Conservation (phyloP, 2,888 invertebrate species). For the Stenolophus ochropezus region DNA sequence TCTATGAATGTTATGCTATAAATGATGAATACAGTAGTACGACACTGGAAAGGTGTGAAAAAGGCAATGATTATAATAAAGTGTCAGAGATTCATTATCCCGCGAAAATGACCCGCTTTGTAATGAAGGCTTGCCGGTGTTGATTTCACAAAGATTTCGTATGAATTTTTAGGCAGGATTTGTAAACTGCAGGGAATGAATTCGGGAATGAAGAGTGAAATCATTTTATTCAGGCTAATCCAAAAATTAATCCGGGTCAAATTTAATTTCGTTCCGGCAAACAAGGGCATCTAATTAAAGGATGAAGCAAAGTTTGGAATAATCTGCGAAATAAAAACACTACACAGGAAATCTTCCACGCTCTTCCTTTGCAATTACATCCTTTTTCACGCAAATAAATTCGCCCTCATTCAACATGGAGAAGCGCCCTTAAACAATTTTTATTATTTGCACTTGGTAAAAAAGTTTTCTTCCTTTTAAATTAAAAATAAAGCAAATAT, state of each 20-base stretch:
- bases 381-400: no score
- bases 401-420: no score
- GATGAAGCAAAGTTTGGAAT: neutral
- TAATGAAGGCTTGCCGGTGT: neutral
- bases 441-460: no score
- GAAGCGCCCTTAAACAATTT: no score
- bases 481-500: no score
- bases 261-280: constrained; percentile 27
- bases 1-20: no score
- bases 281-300: constrained; percentile 35
- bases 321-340: constrained; percentile 23
- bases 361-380: neutral
- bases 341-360: neutral
- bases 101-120: no score
- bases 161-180: constrained; percentile 10
- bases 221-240: constrained; percentile 29
- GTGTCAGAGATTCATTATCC: no score
- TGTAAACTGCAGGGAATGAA: constrained; percentile 8
- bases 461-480: no score
- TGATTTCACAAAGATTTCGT: neutral
- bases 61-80: no score
- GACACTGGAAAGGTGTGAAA: no score
- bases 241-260: constrained; percentile 50
- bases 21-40: no score
- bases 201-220: neutral